Evolutionary conservation across 2,888 invertebrate species (phyloP).

Genomic region (Catocala fraxini): DNA sequence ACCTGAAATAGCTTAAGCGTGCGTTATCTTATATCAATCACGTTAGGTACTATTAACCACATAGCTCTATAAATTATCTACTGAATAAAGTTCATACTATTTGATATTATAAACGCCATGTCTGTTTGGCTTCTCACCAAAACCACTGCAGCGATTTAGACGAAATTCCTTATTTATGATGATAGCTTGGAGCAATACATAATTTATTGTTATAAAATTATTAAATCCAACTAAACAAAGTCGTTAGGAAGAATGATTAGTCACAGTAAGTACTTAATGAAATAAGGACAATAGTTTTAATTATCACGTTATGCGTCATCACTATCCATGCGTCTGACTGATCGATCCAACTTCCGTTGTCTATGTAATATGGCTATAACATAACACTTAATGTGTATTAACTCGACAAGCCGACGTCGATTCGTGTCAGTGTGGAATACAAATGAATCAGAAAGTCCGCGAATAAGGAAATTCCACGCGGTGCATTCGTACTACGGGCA

Average conservation of each 20-base stretch:
- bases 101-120: too few species aligned
- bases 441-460: conserved; percentile 82
- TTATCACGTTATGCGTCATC: conserved; percentile 55
- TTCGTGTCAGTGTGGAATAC: conserved; percentile 68
- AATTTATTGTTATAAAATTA: too few species aligned
- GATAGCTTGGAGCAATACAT: too few species aligned
- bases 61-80: conserved; percentile 24
- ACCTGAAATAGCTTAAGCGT: neutral
- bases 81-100: conserved; percentile 22
- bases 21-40: neutral
- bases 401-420: conserved; percentile 55
- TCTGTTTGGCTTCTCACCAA: too few species aligned
- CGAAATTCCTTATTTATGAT: too few species aligned
- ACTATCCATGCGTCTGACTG: conserved; percentile 30
- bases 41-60: neutral
- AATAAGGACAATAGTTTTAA: conserved; percentile 36
- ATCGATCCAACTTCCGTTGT: conserved; percentile 69
- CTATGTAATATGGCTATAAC: conserved; percentile 55
- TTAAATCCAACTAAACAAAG: too few species aligned
- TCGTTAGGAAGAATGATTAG: too few species aligned
- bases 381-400: conserved; percentile 65
- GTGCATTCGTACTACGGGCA: conserved; percentile 61
- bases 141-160: too few species aligned
- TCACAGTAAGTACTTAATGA: conserved; percentile 22
- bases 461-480: conserved; percentile 80